Evolutionary conservation across 1,140 invertebrate species (phyloP), one percentile per base, ranked within the genome.

Genomic region (Stegodyphus dumicola): DNA sequence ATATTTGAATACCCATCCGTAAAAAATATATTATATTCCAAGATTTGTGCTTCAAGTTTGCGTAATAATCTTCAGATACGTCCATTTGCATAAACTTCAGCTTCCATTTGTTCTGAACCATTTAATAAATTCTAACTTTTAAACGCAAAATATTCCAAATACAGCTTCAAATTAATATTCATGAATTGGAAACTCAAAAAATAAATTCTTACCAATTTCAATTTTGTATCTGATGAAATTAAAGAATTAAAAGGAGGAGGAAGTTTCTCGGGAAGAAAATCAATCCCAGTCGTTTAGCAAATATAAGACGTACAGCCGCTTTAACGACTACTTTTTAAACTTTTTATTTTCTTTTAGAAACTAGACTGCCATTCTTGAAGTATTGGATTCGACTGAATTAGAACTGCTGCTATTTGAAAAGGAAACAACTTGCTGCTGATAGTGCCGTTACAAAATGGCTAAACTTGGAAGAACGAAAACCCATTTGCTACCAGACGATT

Each of bases 321-420:
- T 56, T 70, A 70, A 79, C 17, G 66, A 70, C 77, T 52, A 77
- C 54, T 6, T 13, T 79, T 70, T 79, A 54, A 70, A 52, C 56
- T 70, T 70, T 70, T 70, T 0, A 48, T 70, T 79, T 70, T 17
- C 70, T 79, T 70, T 49, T 10, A 79, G 56, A 79, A 70, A 79
- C 52, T 18, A 70, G 52, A 54, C 7, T 70, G 7, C 17, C 18
- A 10, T 18, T 11, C 9, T 11, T 13, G 53, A 48, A 9, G 13
- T 52, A n/a, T 18, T 51, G 51, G 66, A 67, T 52, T 15, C 51
- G 7, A 54, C 77, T 17, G 70, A 79, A 70, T 79, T 79, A 79
- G 77, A 79, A 79, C 77, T 69, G 77, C 70, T 79, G 33, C 77
- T 17, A 79, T 79, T 79, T 79, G 77, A 70, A 79, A 79, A 70